Conservation (phyloP, 2,888 invertebrate genomes). For the Oscheius sp. region DNA sequence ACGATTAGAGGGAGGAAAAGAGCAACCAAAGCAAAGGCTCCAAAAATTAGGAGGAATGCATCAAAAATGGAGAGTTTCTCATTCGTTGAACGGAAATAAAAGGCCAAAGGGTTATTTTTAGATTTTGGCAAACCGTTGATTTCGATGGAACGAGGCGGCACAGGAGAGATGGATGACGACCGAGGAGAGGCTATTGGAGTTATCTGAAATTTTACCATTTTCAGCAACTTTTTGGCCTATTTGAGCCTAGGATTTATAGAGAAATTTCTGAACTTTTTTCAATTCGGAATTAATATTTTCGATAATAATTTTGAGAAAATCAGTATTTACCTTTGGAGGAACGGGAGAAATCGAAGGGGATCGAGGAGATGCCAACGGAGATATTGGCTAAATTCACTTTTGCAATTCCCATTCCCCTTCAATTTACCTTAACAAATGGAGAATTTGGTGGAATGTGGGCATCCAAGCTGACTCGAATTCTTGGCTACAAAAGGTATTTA, state of each 20-base stretch:
- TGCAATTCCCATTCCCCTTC: background rate
- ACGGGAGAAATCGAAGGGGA: constrained; percentile 29
- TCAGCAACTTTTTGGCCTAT: background rate
- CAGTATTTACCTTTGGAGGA: background rate
- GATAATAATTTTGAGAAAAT: too few species aligned
- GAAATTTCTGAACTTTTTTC: too few species aligned
- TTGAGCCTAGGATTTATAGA: background rate
- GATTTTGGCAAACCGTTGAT: background rate
- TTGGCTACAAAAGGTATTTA: constrained; percentile 15
- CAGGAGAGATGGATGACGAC: constrained; percentile 3
- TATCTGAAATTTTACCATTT: background rate
- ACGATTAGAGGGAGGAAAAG: background rate
- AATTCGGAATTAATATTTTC: background rate
- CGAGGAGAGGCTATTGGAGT: background rate
- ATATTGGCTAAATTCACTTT: background rate
- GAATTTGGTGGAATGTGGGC: constrained; percentile 25
- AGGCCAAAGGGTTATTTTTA: background rate
- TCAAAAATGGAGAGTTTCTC: background rate
- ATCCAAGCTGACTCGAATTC: constrained; percentile 13
- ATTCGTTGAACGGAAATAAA: background rate
- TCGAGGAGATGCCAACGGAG: constrained; percentile 4
- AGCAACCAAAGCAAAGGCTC: constrained; percentile 6
- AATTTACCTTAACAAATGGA: constrained; percentile 29
- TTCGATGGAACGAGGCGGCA: background rate
- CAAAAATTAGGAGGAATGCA: background rate